phyloP scores from a whole-genome alignment of 2,888 invertebrate species.

The Polydrusus pterygomalis region DNA sequence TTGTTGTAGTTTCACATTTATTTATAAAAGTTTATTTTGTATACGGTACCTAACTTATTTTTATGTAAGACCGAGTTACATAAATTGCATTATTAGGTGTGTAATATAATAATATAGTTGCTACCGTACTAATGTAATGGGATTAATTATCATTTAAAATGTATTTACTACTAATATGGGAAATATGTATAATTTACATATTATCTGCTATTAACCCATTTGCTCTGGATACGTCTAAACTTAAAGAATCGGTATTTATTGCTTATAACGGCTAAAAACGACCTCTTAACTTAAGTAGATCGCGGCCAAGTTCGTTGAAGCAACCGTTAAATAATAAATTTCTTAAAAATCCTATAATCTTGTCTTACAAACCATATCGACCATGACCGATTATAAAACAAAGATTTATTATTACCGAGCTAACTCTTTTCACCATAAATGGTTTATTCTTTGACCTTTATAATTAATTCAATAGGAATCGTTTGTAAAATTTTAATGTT shows the following conservation, averaged over 20 bases:
- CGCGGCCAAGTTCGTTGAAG: slow-evolving; percentile 8
- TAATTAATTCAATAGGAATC: not conserved
- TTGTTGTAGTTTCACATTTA: too few species aligned
- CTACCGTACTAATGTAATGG: too few species aligned
- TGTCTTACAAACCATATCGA: slow-evolving; percentile 10
- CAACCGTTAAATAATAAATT: slow-evolving; percentile 8
- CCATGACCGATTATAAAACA: slow-evolving; percentile 19
- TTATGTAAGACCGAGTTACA: too few species aligned
- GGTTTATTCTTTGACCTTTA: slow-evolving; percentile 7
- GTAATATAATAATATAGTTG: too few species aligned
- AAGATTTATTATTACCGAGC: slow-evolving; percentile 10
- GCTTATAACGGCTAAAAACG: not conserved
- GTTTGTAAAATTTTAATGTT: not conserved
- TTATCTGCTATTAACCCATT: too few species aligned
- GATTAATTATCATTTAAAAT: too few species aligned
- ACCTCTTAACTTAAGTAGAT: slow-evolving; percentile 2
- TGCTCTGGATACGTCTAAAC: not conserved
- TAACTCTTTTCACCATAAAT: slow-evolving; percentile 5
- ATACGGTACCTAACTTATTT: too few species aligned
- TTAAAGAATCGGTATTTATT: not conserved
- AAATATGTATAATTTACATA: too few species aligned
- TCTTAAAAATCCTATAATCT: slow-evolving; percentile 1
- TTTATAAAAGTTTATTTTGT: too few species aligned
- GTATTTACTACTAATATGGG: too few species aligned
- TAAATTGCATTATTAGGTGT: too few species aligned